These are phyloP conservation scores for Drosophila tropicalis DNA, from an alignment of 1,140 invertebrate species.

Conservation along the genomic window DNA sequence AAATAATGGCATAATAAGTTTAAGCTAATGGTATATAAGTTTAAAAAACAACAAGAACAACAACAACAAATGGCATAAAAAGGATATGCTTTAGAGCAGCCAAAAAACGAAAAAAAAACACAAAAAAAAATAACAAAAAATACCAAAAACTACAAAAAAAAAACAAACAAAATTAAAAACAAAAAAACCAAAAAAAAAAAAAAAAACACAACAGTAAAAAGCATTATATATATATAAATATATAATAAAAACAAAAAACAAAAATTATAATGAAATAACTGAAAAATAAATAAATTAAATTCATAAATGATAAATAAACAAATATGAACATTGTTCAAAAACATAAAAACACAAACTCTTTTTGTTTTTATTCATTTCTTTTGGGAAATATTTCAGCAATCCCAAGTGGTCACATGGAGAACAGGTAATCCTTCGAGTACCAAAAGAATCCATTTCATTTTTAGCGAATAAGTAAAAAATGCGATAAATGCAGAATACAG, in stretches of 20 bases:
- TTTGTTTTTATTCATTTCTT: background rate
- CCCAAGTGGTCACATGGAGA: too few species aligned
- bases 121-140: constrained; percentile 1
- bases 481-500: too few species aligned
- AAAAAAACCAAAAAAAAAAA: constrained; percentile 31
- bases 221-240: constrained; percentile 67
- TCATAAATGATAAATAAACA: constrained; percentile 81
- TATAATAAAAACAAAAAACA: constrained; percentile 72
- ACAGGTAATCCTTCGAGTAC: too few species aligned
- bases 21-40: constrained; percentile 81
- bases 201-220: constrained; percentile 61
- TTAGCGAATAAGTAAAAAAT: too few species aligned
- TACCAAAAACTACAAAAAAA: constrained; percentile 52
- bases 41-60: constrained; percentile 72
- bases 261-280: constrained; percentile 80
- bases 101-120: constrained; percentile 54
- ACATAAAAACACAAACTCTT: constrained; percentile 35
- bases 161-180: background rate
- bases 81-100: constrained; percentile 77
- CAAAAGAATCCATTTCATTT: too few species aligned
- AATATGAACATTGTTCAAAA: constrained; percentile 83
- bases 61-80: constrained; percentile 32
- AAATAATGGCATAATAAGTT: constrained; percentile 81
- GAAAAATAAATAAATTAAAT: constrained; percentile 82
- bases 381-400: background rate